Evolutionary conservation across 2,888 invertebrate genomes (phyloP).

Genomic region (Elmis aenea): DNA sequence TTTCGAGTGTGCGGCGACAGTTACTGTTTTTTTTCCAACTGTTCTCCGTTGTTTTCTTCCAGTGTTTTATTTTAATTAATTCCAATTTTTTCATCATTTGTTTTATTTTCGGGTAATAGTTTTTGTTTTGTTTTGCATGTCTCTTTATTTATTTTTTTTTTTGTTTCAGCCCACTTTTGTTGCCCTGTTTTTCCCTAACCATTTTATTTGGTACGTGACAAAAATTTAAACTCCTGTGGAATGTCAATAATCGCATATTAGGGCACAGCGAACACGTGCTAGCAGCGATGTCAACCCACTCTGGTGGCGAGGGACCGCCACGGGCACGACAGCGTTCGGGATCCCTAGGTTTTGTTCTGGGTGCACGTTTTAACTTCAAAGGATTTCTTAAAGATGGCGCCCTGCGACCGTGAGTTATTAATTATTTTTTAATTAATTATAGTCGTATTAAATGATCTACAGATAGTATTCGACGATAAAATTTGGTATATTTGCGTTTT

Average conservation of each 20-base stretch:
- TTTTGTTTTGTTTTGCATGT: too few species aligned
- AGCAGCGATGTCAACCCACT: constrained; percentile 43
- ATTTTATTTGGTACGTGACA: constrained; percentile 7
- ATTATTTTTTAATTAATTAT: too few species aligned
- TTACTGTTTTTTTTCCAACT: too few species aligned
- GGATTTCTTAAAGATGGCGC: constrained; percentile 43
- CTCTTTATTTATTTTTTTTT: constrained; percentile 12
- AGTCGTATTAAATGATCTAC: too few species aligned
- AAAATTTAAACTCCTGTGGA: background rate
- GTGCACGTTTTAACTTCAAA: constrained; percentile 38
- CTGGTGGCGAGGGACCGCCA: constrained; percentile 39
- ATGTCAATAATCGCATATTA: too few species aligned
- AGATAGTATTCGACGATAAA: too few species aligned
- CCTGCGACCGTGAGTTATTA: constrained; percentile 39
- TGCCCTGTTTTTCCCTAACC: too few species aligned
- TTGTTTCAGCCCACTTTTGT: constrained; percentile 18
- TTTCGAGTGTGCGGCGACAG: too few species aligned
- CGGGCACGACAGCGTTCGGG: constrained; percentile 39
- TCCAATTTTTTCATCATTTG: constrained; percentile 5
- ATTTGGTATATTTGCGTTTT: too few species aligned
- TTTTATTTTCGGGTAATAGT: too few species aligned
- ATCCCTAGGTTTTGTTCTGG: constrained; percentile 30
- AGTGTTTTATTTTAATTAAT: background rate
- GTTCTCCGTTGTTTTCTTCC: background rate
- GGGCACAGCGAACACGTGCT: too few species aligned